Conservation (phyloP, 2,113 vertebrate genomes). For the Hystrix cristata region DNA sequence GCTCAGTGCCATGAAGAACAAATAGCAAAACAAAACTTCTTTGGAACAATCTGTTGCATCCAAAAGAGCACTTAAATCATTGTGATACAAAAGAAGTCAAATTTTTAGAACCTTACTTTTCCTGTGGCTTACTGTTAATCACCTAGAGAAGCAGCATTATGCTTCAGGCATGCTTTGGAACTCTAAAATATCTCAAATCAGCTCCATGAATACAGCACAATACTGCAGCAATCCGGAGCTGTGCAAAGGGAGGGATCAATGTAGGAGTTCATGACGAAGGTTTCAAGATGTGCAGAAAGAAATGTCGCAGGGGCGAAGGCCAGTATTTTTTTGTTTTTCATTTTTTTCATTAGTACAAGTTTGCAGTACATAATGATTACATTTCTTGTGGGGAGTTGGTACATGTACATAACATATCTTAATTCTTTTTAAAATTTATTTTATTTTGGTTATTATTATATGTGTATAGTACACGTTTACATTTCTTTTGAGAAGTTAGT, state of each 20-base stretch:
- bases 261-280: background rate
- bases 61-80: background rate
- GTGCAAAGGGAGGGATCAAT: background rate
- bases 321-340: background rate
- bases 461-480: background rate
- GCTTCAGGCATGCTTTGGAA: background rate
- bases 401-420: background rate
- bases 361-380: background rate
- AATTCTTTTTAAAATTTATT: background rate
- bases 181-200: background rate
- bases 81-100: slow-evolving; percentile 24
- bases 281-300: background rate
- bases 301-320: background rate
- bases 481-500: background rate
- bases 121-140: background rate
- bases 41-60: background rate
- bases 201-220: background rate
- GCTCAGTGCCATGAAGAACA: background rate
- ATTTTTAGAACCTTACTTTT: background rate
- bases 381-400: background rate
- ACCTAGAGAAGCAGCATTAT: background rate
- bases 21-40: background rate
- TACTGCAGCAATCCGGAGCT: background rate
- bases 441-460: background rate
- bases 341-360: background rate